Evolutionary conservation across 2,113 vertebrate species (phyloP), one percentile per base, ranked within the genome.

Genomic region (Pantherophis guttatus): DNA sequence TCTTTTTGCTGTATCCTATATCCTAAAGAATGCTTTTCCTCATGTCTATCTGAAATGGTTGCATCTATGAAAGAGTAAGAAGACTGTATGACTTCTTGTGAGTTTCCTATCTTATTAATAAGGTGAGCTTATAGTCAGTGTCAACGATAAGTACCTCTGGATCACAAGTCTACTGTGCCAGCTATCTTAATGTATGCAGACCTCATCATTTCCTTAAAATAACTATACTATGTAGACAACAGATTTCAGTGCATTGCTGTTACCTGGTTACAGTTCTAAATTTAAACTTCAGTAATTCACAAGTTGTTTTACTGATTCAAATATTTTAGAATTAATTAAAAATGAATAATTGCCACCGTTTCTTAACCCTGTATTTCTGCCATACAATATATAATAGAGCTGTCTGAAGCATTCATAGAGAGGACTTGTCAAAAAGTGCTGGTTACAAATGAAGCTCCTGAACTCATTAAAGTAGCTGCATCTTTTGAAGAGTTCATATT

Each of bases 301-400:
- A n/a, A 12, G 52, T 21, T 92, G 50, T 93, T 86, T n/a, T 33
- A 8, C 1, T 0, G 0, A 6, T 48, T 88, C 55, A 29, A 52
- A 26, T 92, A 0, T 62, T 0, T 90, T 52, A 1, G 39, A 26
- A 0, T 89, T 91, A 91, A 95, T 95, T 91, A 90, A 94, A 96
- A 59, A 65, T 26, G 24, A 94, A 10, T 92, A 58, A 94, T 94
- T 92, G 0, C 26, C 0, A 0, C 29, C 0, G 0, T 57, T 94
- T 91, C 3, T 57, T 92, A 53, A 92, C 48, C 50, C 87, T 33
- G 44, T 87, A 75, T 19, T 87, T 29, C 58, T 91, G 13, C 91
- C 88, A 59, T 50, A 44, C 92, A 92, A 81, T 26, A 3, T 0
- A 1, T 81, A 93, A 13, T 87, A 58, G 44, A 92, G 23, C 8